These are phyloP conservation scores for Andrena bucephala DNA, from an alignment of 2,888 invertebrate genomes.

Conservation along the genomic window DNA sequence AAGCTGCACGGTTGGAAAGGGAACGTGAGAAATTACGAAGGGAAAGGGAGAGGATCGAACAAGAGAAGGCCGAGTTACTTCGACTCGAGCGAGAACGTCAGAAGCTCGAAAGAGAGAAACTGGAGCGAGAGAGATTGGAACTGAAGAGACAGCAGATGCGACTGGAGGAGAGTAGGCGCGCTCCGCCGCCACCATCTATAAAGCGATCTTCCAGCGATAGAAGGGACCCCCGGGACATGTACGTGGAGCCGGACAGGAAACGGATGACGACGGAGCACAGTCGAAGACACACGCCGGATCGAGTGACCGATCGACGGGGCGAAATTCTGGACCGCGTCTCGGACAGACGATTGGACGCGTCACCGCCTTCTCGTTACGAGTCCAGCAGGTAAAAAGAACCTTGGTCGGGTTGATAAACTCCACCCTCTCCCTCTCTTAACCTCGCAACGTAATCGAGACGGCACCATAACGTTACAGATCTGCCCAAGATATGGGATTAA, in stretches of 20 bases:
- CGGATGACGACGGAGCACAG: constrained; percentile 80
- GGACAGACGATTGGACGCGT: constrained; percentile 80
- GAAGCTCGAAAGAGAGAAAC: constrained; percentile 90
- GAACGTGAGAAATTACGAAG: constrained; percentile 93
- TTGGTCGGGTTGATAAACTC: background rate
- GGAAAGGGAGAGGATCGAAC: constrained; percentile 95
- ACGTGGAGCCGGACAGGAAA: constrained; percentile 81
- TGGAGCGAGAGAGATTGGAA: constrained; percentile 93
- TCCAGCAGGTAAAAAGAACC: constrained; percentile 76
- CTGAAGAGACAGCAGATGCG: constrained; percentile 91
- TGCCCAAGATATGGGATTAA: constrained; percentile 80
- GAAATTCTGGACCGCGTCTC: constrained; percentile 82
- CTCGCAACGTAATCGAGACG: too few relatives aligned
- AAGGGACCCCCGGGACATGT: constrained; percentile 81
- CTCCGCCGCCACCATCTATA: constrained; percentile 78
- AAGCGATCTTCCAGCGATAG: constrained; percentile 81
- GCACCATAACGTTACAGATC: constrained; percentile 70
- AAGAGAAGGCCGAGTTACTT: constrained; percentile 94
- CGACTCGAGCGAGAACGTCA: constrained; percentile 94
- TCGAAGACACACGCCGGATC: constrained; percentile 81
- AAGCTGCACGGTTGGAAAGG: constrained; percentile 92
- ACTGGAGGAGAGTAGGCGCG: constrained; percentile 80
- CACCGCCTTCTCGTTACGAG: constrained; percentile 81
- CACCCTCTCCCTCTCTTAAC: too few relatives aligned
- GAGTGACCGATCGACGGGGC: constrained; percentile 79